Conservation (phyloP, 2,797 vertebrate species). For the Chelmon rostratus region DNA sequence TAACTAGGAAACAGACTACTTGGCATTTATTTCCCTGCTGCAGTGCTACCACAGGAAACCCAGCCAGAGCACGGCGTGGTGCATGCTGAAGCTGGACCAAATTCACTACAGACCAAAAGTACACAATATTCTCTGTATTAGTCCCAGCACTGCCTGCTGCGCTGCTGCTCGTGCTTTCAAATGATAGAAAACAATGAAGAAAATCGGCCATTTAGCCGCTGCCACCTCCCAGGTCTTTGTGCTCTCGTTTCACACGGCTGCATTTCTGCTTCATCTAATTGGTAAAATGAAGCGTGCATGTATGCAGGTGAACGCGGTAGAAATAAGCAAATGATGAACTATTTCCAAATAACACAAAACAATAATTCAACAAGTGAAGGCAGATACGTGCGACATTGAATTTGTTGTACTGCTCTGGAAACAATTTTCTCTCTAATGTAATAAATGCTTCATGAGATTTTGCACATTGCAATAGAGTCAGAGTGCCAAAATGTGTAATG, state of each 20-base stretch:
- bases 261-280: conserved; percentile 16
- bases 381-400: conserved; percentile 34
- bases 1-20: conserved; percentile 51
- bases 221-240: conserved; percentile 9
- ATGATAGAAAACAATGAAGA: conserved; percentile 43
- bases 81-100: conserved; percentile 33
- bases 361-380: conserved; percentile 39
- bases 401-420: conserved; percentile 51
- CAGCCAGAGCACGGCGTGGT: conserved; percentile 45
- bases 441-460: conserved; percentile 60
- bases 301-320: conserved; percentile 16
- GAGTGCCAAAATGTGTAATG: conserved; percentile 34
- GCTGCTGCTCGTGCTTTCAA: conserved; percentile 33
- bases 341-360: conserved; percentile 33
- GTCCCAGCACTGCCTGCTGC: conserved; percentile 44
- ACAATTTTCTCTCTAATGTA: conserved; percentile 40
- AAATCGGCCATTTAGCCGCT: conserved; percentile 26
- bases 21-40: conserved; percentile 49
- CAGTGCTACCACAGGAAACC: conserved; percentile 27
- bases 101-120: conserved; percentile 42
- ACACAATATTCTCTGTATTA: conserved; percentile 44
- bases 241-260: conserved; percentile 17
- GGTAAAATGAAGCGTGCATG: conserved; percentile 13
- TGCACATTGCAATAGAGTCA: conserved; percentile 22
- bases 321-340: conserved; percentile 36